Evolutionary conservation across 2,797 vertebrate species (phyloP), one percentile per base, ranked within the genome.

Genomic region (Fistularia tabacaria): DNA sequence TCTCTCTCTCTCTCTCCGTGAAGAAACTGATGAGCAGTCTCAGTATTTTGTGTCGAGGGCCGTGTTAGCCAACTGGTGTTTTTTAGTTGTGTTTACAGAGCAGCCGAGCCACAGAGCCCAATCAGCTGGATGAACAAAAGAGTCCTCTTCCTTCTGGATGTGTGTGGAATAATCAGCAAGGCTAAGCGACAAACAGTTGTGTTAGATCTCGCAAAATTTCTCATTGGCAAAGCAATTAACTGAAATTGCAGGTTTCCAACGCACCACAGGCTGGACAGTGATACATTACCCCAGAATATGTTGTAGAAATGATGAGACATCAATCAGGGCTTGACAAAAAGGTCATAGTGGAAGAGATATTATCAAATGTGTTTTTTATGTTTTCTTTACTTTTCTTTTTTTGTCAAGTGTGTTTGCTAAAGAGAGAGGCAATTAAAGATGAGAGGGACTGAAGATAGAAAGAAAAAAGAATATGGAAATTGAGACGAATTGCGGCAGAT

Each of bases 1-100:
- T 43, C 51, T 57, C 40, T 57, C 66, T 36, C 50, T 48, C 52
- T 25, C 43, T 49, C 38, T 57, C 73, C 38, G 54, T 60, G 55
- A 66, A 51, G 67, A 75, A 76, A 84, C 77, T 81, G 81, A 86
- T 78, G 72, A 74, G 73, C 36, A 65, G 55, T 14, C 25, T 15
- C 52, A 54, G 43, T 14, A 13, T 50, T 44, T 51, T 58, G 53
- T 51, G 49, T 72, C 57, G 60, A 66, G 54, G 65, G 57, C 38
- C 13, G 13, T 54, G 55, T 14, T 10, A 47, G 42, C 3, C 10
- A 14, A 55, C 40, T 43, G 45, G 68, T 59, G 62, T 62, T 48
- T 25, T 36, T 57, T 54, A 13, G 60, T 49, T 53, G 62, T 61
- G 53, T 56, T 39, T 62, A 46, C 49, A 54, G 54, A 69, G 36